Percentiles rank a stretch among this genome's conserved stretches.
Evolutionary conservation across 2,113 vertebrate species (phyloP).

Genomic region (Odontophorus gujanensis): DNA sequence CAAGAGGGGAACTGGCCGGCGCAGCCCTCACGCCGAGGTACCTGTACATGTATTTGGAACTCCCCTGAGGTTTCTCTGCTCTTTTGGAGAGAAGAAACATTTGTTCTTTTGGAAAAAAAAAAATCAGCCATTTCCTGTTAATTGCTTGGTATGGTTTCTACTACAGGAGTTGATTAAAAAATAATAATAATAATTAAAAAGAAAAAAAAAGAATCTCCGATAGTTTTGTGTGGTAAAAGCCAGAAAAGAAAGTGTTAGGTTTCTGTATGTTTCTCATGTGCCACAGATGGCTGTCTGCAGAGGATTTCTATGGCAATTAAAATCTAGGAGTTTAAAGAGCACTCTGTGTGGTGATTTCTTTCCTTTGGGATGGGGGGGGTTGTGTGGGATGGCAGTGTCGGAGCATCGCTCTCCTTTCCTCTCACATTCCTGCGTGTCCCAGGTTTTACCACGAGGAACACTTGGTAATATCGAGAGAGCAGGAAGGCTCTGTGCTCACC

Average conservation of each 20-base stretch:
- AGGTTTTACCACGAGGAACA: neutral
- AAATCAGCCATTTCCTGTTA: conserved; percentile 26
- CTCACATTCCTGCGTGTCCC: neutral
- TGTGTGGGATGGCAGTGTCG: neutral
- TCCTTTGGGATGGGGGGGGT: neutral
- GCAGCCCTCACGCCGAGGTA: neutral
- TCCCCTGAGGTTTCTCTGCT: conserved; percentile 4
- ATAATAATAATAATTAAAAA: neutral
- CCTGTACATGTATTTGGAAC: neutral
- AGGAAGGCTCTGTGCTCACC: neutral
- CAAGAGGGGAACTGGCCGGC: neutral
- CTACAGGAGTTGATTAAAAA: conserved; percentile 18
- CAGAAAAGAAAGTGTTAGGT: neutral
- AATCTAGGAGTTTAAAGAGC: conserved; percentile 53
- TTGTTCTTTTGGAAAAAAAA: conserved; percentile 22
- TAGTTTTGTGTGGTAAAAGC: conserved; percentile 34
- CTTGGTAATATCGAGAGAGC: neutral
- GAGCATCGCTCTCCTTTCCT: neutral
- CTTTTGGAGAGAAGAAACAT: conserved; percentile 36
- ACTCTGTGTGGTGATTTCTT: neutral
- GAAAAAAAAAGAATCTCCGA: neutral
- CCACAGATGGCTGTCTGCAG: conserved; percentile 43
- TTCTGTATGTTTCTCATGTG: conserved; percentile 32
- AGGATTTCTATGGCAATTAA: conserved; percentile 68
- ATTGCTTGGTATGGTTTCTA: conserved; percentile 59